Percentiles rank a stretch among this genome's conserved stretches.
Conservation (phyloP, 2,797 vertebrate species). For the Petrocephalus sullivani region DNA sequence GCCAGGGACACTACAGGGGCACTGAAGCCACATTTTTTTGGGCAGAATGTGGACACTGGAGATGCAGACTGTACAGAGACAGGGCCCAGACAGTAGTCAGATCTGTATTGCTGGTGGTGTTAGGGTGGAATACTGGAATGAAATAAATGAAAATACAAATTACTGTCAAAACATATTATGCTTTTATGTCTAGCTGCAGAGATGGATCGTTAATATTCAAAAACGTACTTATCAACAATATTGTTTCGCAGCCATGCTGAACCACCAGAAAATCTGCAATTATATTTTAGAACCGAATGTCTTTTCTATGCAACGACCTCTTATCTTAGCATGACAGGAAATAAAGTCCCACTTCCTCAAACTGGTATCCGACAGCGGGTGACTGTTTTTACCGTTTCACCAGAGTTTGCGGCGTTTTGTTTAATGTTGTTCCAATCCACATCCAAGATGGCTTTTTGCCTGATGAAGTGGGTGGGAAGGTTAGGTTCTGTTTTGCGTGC, state of each 20-base stretch:
- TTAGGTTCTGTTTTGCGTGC: background rate
- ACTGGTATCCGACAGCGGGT: background rate
- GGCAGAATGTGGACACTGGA: background rate
- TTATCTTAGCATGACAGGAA: slow-evolving; percentile 11
- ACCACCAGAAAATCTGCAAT: background rate
- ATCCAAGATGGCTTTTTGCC: background rate
- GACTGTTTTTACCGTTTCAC: background rate
- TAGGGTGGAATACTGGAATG: background rate
- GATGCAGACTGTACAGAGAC: background rate
- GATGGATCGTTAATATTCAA: background rate
- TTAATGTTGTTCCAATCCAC: background rate
- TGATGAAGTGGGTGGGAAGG: background rate
- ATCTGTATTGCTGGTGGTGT: background rate
- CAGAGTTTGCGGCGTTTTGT: no score
- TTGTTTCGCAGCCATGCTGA: background rate
- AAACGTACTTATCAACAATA: background rate
- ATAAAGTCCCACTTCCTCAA: background rate
- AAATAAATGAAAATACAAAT: background rate
- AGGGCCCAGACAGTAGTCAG: background rate
- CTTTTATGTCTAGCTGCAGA: background rate
- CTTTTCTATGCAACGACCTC: background rate
- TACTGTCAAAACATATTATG: background rate
- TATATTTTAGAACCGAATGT: background rate
- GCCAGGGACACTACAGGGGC: background rate
- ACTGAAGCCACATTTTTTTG: background rate